Evolutionary conservation across 2,888 invertebrate species (phyloP).

Genomic region (Campoplex capitator): DNA sequence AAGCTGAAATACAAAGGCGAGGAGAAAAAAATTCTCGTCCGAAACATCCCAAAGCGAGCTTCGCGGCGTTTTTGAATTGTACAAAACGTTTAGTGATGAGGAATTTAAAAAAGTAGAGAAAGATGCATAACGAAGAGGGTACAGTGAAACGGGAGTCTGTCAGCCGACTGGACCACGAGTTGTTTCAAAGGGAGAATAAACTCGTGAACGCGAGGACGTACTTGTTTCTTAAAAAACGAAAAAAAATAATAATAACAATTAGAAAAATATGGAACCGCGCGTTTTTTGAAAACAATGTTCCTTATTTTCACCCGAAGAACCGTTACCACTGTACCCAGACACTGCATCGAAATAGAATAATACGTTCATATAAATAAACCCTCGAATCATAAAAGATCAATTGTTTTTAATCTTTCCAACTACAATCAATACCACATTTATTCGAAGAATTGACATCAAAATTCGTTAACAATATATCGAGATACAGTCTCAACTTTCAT

Average conservation of each 20-base stretch:
- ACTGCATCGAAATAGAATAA: too few relatives aligned
- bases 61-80: constrained; percentile 30
- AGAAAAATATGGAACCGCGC: not conserved
- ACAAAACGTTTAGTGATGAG: constrained; percentile 32
- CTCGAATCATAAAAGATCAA: not conserved
- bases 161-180: constrained; percentile 30
- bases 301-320: not conserved
- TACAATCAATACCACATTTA: not conserved
- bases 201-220: constrained; percentile 36
- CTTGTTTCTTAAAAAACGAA: not conserved
- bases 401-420: not conserved
- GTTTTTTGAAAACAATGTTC: not conserved
- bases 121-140: constrained; percentile 14
- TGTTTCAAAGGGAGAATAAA: constrained; percentile 45
- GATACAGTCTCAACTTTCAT: not conserved
- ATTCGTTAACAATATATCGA: not conserved
- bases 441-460: not conserved
- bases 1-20: not conserved
- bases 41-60: constrained; percentile 47
- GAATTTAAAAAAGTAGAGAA: not conserved
- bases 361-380: not conserved
- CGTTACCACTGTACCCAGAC: not conserved
- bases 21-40: constrained; percentile 37
- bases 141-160: constrained; percentile 14
- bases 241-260: not conserved